phyloP scores from a whole-genome alignment of 1,140 invertebrate genomes.

The Aphelinus atriplicis region DNA sequence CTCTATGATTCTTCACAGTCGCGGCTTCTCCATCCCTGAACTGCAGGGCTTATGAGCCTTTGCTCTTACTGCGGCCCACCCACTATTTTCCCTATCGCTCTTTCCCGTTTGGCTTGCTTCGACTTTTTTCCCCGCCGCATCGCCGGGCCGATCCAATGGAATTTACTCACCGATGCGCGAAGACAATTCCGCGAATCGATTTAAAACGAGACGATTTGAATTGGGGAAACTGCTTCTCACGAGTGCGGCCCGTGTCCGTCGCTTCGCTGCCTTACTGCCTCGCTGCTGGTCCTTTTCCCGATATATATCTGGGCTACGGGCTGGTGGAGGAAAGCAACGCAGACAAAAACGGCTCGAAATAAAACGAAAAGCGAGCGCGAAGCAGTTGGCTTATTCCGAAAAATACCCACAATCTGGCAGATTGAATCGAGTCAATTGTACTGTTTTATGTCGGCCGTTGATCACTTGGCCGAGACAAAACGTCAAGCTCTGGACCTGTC shows the following conservation, averaged over 20 bases:
- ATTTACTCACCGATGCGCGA: conserved; percentile 46
- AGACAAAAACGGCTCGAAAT: not conserved
- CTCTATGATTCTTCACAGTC: too few relatives aligned
- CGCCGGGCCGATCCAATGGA: conserved; percentile 30
- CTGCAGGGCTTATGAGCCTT: too few relatives aligned
- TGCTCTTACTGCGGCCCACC: too few relatives aligned
- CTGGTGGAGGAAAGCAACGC: conserved; percentile 9
- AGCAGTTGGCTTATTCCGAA: conserved; percentile 13
- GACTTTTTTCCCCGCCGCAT: conserved; percentile 9
- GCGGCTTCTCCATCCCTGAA: too few relatives aligned
- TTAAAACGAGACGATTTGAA: conserved; percentile 57
- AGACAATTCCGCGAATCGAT: conserved; percentile 59
- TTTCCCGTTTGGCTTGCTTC: conserved; percentile 16
- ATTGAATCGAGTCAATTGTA: conserved; percentile 18
- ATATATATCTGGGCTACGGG: conserved; percentile 1
- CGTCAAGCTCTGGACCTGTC: too few relatives aligned
- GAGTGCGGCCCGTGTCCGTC: too few relatives aligned
- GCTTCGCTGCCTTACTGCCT: too few relatives aligned
- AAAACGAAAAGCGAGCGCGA: not conserved
- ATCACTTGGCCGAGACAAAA: not conserved
- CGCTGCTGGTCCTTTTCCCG: too few relatives aligned
- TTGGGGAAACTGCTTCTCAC: conserved; percentile 9
- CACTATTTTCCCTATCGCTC: not conserved
- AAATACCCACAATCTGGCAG: not conserved
- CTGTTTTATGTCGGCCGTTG: not conserved